phyloP scores from a whole-genome alignment of 2,797 vertebrate genomes.

The Ispidina lecontei region DNA sequence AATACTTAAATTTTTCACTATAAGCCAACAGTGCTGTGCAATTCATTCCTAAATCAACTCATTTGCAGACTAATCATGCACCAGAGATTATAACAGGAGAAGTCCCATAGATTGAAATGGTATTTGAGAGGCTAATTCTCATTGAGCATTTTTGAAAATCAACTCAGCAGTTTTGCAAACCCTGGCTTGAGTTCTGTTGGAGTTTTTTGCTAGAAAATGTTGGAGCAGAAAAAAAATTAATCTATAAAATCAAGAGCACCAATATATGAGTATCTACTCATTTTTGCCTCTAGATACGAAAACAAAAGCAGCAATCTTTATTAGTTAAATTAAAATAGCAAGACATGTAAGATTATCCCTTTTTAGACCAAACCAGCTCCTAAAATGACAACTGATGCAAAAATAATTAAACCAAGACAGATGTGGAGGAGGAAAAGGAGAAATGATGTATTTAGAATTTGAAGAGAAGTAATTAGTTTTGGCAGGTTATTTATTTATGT shows the following conservation, averaged over 20 bases:
- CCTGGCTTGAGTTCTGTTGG: neutral
- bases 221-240: neutral
- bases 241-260: neutral
- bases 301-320: conserved; percentile 74
- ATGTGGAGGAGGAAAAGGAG: conserved; percentile 60
- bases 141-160: neutral
- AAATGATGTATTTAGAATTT: conserved; percentile 78
- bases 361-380: conserved; percentile 74
- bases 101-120: neutral
- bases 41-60: neutral
- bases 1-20: neutral
- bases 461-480: conserved; percentile 81
- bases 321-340: conserved; percentile 78
- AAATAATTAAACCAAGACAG: conserved; percentile 81
- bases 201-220: neutral
- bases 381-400: conserved; percentile 80
- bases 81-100: neutral
- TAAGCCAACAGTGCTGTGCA: neutral
- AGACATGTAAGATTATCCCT: conserved; percentile 69
- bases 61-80: neutral
- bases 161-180: neutral
- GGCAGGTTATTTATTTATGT: conserved; percentile 83
- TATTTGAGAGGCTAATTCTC: neutral
- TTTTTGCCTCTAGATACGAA: conserved; percentile 54
- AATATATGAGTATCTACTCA: conserved; percentile 25